Evolutionary conservation across 1,140 invertebrate genomes (phyloP), one percentile per base, ranked within the genome.

Genomic region (Mya arenaria): DNA sequence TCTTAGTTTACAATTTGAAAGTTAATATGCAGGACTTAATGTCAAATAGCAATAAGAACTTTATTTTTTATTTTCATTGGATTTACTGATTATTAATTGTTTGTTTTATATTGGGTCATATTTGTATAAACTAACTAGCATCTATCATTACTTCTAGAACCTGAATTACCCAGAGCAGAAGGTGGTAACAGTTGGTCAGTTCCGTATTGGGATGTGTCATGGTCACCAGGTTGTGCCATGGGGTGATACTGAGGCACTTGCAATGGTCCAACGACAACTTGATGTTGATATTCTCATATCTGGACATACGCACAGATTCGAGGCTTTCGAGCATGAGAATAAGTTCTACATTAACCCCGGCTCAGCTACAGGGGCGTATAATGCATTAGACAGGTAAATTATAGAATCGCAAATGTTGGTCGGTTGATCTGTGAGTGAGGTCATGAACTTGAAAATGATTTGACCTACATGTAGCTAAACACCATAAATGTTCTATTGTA

Each of bases 261-360:
- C 98, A 0, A 94, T 99, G 75, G 95, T 99, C 48, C 98, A 99
- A 90, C 94, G 98, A 39, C 99, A 99, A 92, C 93, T 99, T 17
- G 98, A 99, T 93, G 99, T 99, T 19, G 99, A 99, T 93, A 99
- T 99, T 87, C 94, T 99, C 10, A 99, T 99, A 89, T 98, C 98
- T 23, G 99, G 99, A 0, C 98, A 99, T 92, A 99, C 99, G 8
- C 99, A 99, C 93, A 97, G 98, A 88, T 99, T 99, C 94, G 97
- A 99, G 92, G 98, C 98, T 0, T 99, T 98, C 91, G 98, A 99
- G 93, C 97, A 99, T 94, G 98, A 99, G 92, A 98, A 98, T 89
- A 98, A 98, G 91, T 99, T 99, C 94, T 99, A 98, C 92, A 99
- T 99, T 55, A 99, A 99, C 94, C 99, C 99, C 63, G 99, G 99